A percentile compares a stretch with the other conserved stretches of the same genome.
Conservation (phyloP, 2,888 invertebrate genomes). For the Drosophila yooni region DNA sequence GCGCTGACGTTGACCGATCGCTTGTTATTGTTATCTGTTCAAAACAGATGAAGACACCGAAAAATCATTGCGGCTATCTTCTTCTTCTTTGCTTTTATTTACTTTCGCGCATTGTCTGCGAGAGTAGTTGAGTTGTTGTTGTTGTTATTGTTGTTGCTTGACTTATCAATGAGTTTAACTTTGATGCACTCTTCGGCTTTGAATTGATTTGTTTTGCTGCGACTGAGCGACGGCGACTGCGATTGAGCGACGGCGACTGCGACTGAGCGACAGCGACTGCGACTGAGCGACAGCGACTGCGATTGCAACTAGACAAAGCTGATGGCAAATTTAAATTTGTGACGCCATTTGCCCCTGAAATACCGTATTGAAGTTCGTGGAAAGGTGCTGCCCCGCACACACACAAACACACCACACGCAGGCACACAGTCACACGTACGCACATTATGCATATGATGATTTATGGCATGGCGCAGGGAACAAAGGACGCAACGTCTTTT, state of each 20-base stretch:
- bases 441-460: constrained; percentile 55
- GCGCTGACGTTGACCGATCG: constrained; percentile 58
- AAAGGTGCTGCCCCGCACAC: constrained; percentile 58
- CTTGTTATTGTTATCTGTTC: constrained; percentile 50
- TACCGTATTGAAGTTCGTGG: constrained; percentile 72
- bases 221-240: constrained; percentile 15
- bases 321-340: constrained; percentile 64
- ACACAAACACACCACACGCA: constrained; percentile 19
- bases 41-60: constrained; percentile 26
- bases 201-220: constrained; percentile 74
- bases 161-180: constrained; percentile 68
- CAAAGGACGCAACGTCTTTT: constrained; percentile 52
- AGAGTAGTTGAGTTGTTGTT: constrained; percentile 26
- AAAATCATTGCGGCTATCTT: constrained; percentile 27
- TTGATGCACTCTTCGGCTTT: constrained; percentile 43
- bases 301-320: constrained; percentile 51
- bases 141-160: constrained; percentile 27
- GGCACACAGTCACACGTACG: constrained; percentile 18
- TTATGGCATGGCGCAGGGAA: constrained; percentile 72
- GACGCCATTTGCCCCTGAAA: constrained; percentile 72
- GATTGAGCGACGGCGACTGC: constrained; percentile 25
- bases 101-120: constrained; percentile 19
- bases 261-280: constrained; percentile 12
- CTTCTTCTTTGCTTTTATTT: constrained; percentile 18
- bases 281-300: constrained; percentile 26